These are phyloP conservation scores for Alouatta palliata DNA, from an alignment of 2,113 vertebrate species.

Conservation along the genomic window DNA sequence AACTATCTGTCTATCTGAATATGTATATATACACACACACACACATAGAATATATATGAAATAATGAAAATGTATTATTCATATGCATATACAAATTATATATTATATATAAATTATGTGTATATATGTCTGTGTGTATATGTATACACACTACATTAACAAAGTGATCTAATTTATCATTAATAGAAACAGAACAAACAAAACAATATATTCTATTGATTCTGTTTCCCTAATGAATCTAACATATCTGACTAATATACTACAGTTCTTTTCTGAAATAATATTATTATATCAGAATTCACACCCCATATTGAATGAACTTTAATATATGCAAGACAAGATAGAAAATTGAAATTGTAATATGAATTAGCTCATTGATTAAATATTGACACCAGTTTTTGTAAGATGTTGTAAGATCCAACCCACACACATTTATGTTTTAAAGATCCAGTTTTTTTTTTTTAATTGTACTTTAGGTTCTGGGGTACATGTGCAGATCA, in stretches of 20 bases:
- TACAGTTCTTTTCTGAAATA: neutral
- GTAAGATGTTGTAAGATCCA: neutral
- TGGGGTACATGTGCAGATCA: no score
- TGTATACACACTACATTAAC: no score
- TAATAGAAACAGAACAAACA: no score
- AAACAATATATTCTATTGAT: neutral
- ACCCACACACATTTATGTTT: neutral
- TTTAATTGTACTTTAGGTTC: no score
- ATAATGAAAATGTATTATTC: neutral
- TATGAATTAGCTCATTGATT: neutral
- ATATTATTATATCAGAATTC: neutral
- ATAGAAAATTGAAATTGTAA: neutral
- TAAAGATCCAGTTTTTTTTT: neutral
- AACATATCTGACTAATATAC: neutral
- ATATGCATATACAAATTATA: no score
- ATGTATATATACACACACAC: neutral
- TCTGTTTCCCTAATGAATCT: neutral
- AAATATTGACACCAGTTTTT: neutral
- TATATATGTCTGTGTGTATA: no score
- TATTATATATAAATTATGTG: no score
- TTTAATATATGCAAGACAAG: neutral
- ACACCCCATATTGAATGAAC: neutral
- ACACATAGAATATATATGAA: neutral
- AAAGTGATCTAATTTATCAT: no score
- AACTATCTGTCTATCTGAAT: neutral